Evolutionary conservation across 2,888 invertebrate species (phyloP).

Genomic region (Trichogramma evanescens): DNA sequence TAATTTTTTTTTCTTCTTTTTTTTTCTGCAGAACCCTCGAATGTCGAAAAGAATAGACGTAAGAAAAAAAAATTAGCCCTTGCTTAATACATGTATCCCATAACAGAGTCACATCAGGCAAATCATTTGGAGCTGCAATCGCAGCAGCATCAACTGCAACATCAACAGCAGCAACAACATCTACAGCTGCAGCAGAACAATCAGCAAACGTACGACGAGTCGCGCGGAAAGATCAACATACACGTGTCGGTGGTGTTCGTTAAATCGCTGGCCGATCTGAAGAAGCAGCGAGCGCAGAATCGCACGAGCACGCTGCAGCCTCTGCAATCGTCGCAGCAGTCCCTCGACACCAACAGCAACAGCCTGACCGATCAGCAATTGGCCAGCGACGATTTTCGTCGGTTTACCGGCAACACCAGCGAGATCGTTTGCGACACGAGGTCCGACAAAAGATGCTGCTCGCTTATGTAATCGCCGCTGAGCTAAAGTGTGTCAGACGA

Average conservation of each 20-base stretch:
- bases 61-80: no score
- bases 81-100: no score
- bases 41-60: no score
- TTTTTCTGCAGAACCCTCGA: no score
- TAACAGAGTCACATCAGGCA: no score
- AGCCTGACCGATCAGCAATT: constrained; percentile 38
- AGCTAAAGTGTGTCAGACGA: neutral
- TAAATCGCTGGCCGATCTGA: constrained; percentile 85
- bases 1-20: no score
- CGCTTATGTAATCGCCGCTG: constrained; percentile 58
- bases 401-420: constrained; percentile 66
- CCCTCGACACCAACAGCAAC: constrained; percentile 48
- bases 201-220: constrained; percentile 39
- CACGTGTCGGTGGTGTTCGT: constrained; percentile 77
- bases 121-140: neutral
- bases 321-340: neutral
- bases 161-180: constrained; percentile 8
- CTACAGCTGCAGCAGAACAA: constrained; percentile 13
- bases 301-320: constrained; percentile 48
- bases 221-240: constrained; percentile 83
- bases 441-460: constrained; percentile 65
- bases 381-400: constrained; percentile 48
- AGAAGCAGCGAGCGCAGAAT: constrained; percentile 83
- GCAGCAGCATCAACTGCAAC: neutral
- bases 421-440: constrained; percentile 69